Evolutionary conservation across 2,888 invertebrate species (phyloP).

Genomic region (Caenorhabditis doughertyi): DNA sequence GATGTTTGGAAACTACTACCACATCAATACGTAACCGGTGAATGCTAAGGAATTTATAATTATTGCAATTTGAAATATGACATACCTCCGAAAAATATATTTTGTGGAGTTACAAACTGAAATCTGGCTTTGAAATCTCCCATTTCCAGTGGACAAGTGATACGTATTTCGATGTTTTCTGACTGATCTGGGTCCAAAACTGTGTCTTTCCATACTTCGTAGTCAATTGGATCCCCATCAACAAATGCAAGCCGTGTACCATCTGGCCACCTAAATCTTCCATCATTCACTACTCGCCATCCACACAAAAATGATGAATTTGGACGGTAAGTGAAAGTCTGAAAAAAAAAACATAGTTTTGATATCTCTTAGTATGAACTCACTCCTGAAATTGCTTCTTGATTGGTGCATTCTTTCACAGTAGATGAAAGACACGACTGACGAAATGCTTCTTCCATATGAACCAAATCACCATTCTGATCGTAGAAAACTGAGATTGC

Average conservation of each 20-base stretch:
- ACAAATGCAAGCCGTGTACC: slow-evolving; percentile 58
- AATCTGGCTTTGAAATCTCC: slow-evolving; percentile 62
- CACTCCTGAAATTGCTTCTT: slow-evolving; percentile 51
- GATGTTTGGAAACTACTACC: too few species aligned
- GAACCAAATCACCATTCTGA: slow-evolving; percentile 59
- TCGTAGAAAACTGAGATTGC: slow-evolving; percentile 60
- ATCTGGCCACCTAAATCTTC: slow-evolving; percentile 54
- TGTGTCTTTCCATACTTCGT: slow-evolving; percentile 50
- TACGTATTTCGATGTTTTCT: slow-evolving; percentile 27
- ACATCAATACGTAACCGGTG: too few species aligned
- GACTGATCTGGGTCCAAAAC: slow-evolving; percentile 45
- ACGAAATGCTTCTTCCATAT: slow-evolving; percentile 65
- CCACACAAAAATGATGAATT: slow-evolving; percentile 39
- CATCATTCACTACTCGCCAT: slow-evolving; percentile 56
- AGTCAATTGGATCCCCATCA: slow-evolving; percentile 65
- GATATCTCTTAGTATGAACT: too few species aligned
- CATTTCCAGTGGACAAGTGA: slow-evolving; percentile 32
- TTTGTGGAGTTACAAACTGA: slow-evolving; percentile 64
- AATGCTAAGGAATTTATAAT: too few species aligned
- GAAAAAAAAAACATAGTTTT: slow-evolving; percentile 7
- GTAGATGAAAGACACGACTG: slow-evolving; percentile 50
- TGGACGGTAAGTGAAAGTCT: slow-evolving; percentile 30
- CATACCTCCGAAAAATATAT: slow-evolving; percentile 62
- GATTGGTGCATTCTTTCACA: slow-evolving; percentile 47
- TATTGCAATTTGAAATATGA: too few species aligned